Conservation (phyloP, 2,888 invertebrate species). For the Parnassius smintheus region DNA sequence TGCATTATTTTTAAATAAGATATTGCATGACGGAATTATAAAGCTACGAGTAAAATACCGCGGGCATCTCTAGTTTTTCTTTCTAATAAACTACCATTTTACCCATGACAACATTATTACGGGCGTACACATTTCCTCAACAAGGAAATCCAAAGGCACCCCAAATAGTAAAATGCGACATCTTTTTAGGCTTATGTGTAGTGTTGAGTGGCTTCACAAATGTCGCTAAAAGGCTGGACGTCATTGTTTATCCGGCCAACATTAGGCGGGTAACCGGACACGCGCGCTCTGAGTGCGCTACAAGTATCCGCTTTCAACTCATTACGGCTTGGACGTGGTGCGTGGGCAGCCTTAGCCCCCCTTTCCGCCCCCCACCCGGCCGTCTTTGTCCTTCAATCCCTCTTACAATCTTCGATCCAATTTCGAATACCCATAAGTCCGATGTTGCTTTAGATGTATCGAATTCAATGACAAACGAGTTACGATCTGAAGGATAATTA, state of each 20-base stretch:
- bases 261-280: constrained; percentile 82
- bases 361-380: constrained; percentile 39
- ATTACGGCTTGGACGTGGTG: constrained; percentile 79
- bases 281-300: constrained; percentile 80
- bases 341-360: constrained; percentile 56
- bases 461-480: constrained; percentile 51
- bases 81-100: not conserved
- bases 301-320: constrained; percentile 82
- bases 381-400: constrained; percentile 77
- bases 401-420: constrained; percentile 78
- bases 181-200: constrained; percentile 79
- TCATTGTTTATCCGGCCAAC: constrained; percentile 81
- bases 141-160: constrained; percentile 48
- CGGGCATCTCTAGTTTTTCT: too few relatives aligned
- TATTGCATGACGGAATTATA: too few relatives aligned
- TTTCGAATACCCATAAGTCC: constrained; percentile 72
- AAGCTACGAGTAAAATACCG: too few relatives aligned
- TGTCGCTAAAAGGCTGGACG: constrained; percentile 81
- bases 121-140: constrained; percentile 16
- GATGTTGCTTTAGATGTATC: constrained; percentile 61
- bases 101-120: constrained; percentile 13
- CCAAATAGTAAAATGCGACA: constrained; percentile 70
- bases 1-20: too few relatives aligned
- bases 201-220: constrained; percentile 80
- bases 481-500: constrained; percentile 18